phyloP scores from a whole-genome alignment of 2,888 invertebrate species.

The Pteria penguin region DNA sequence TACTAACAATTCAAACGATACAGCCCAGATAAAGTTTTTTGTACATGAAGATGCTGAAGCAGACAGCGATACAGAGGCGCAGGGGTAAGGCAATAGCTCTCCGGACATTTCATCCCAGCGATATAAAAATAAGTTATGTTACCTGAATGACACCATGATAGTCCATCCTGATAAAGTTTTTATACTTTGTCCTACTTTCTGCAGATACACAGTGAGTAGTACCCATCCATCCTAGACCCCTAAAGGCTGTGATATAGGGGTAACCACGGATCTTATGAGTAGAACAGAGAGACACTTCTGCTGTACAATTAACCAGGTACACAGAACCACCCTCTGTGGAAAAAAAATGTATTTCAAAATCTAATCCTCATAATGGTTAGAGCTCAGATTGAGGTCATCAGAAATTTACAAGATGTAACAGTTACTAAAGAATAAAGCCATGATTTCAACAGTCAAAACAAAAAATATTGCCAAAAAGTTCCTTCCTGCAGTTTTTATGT shows the following conservation, averaged over 20 bases:
- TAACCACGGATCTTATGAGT: slow-evolving; percentile 66
- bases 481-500: too few species aligned
- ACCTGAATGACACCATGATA: slow-evolving; percentile 73
- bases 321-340: slow-evolving; percentile 66
- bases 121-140: too few species aligned
- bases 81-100: too few species aligned
- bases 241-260: slow-evolving; percentile 67
- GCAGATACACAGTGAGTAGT: slow-evolving; percentile 53
- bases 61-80: too few species aligned
- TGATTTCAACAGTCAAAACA: too few species aligned
- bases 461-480: too few species aligned
- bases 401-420: background rate
- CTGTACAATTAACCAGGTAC: slow-evolving; percentile 72
- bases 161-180: slow-evolving; percentile 60
- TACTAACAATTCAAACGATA: too few species aligned
- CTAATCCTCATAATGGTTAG: background rate
- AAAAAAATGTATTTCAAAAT: too few species aligned
- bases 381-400: background rate
- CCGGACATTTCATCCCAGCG: too few species aligned
- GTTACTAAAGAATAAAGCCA: too few species aligned
- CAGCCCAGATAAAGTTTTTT: too few species aligned
- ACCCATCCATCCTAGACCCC: slow-evolving; percentile 68
- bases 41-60: too few species aligned
- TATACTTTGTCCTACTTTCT: slow-evolving; percentile 36
- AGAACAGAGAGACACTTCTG: slow-evolving; percentile 57